Evolutionary conservation across 2,113 vertebrate species (phyloP).

Genomic region (Rhinolophus ferrumequinum): DNA sequence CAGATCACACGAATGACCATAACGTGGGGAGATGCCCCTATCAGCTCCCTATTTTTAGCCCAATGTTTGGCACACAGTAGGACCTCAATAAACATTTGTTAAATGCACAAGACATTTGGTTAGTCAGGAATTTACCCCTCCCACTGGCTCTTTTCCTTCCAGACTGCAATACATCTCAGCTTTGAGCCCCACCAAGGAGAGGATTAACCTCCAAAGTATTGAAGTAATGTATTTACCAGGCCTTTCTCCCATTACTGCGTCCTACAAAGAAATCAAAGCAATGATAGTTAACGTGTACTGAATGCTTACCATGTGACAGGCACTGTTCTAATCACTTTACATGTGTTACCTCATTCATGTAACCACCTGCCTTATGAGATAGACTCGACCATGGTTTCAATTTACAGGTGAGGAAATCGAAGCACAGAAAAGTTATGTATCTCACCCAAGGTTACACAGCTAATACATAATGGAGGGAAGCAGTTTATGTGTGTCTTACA

Average conservation of each 20-base stretch:
- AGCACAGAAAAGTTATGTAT: neutral
- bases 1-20: neutral
- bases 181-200: neutral
- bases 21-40: neutral
- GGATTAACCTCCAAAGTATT: neutral
- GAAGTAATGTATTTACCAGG: neutral
- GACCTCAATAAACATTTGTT: neutral
- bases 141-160: neutral
- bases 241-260: neutral
- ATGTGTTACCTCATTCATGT: neutral
- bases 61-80: neutral
- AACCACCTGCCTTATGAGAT: accelerated
- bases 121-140: neutral
- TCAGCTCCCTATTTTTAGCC: neutral
- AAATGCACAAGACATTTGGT: neutral
- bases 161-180: neutral
- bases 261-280: neutral
- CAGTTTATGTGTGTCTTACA: neutral
- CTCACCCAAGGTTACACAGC: conserved; percentile 16
- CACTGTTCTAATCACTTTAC: no score
- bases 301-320: accelerated
- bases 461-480: accelerated
- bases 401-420: neutral
- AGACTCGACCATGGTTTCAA: neutral
- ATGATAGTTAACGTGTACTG: accelerated